Evolutionary conservation across 2,888 invertebrate genomes (phyloP), one percentile per base, ranked within the genome.

Genomic region (Matsumyia berberina): DNA sequence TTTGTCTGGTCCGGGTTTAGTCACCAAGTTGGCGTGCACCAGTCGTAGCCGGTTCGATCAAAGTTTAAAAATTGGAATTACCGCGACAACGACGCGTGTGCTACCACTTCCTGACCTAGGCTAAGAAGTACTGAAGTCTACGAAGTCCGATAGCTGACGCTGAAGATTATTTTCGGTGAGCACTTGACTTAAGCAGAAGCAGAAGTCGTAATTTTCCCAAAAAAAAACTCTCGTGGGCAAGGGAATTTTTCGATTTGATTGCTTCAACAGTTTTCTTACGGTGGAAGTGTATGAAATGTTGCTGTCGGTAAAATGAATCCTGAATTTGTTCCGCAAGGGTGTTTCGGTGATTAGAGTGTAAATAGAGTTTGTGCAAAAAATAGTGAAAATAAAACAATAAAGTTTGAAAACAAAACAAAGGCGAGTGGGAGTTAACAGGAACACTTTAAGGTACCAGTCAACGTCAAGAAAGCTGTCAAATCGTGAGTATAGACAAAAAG

Each of bases 1-100:
- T 37, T 31, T 46, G 46, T 58, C 19, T 72, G 12, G 78, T 78
- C 72, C 82, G 82, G 77, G 82, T 60, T 82, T 82, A 79, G 79
- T 83, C 83, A 79, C 60, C 44, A 62, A n/a, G 53, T n/a, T 51
- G 44, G 35, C 37, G 58, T n/a, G 35, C 11, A 49, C 67, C 7
- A 31, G 67, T 58, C 11, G 55, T 24, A 58, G 58, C 70, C 64
- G 77, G 83, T 83, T 73, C 44, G n/a, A 11, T 7, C 8, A 33
- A 64, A 66, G 19, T 57, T 64, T 51, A 2, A 11, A 17, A 39
- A 57, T 72, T 60, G 6, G 39, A 46, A 15, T 53, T 60, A 3
- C 12, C 1, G n/a, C 29, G 35, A n/a, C 44, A 55, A n/a, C 39
- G 44, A 12, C 53, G 80, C 57, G 37, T 33, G 33, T 62, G 69